Evolutionary conservation across 2,113 vertebrate species (phyloP).

Genomic region (Donacobius atricapilla): DNA sequence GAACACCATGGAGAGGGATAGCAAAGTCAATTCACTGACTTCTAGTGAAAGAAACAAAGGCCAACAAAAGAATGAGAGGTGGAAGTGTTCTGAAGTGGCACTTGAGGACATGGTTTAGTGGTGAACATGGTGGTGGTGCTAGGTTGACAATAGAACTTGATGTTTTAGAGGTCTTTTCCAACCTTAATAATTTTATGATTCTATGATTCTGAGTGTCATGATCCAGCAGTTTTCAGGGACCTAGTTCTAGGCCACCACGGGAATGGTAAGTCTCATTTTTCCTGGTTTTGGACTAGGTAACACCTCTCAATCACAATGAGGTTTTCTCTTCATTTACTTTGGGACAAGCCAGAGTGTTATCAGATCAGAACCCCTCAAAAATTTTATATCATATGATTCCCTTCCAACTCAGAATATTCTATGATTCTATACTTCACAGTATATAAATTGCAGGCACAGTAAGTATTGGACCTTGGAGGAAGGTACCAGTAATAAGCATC

Average conservation of each 20-base stretch:
- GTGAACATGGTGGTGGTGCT: not conserved
- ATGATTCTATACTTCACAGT: not conserved
- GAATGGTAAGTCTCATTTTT: not conserved
- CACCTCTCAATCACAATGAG: not conserved
- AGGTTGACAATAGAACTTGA: not conserved
- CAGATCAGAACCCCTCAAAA: not conserved
- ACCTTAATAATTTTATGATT: not conserved
- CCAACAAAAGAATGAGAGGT: not conserved
- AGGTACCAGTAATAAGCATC: not conserved
- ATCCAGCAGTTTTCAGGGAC: not conserved
- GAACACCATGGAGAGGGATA: not conserved
- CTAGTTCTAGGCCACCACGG: not conserved
- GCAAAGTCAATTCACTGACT: not conserved
- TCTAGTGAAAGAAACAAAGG: not conserved
- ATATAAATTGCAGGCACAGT: not conserved
- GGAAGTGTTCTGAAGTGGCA: not conserved
- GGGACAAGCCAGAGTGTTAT: not conserved
- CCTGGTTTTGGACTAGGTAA: not conserved
- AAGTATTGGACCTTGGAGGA: not conserved
- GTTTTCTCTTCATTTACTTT: not conserved
- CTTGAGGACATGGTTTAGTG: not conserved
- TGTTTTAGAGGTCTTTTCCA: not conserved
- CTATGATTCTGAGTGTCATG: not conserved
- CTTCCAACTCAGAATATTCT: not conserved
- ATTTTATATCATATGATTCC: not conserved